phyloP scores from a whole-genome alignment of 1,140 invertebrate genomes.

The Dysdera silvatica region DNA sequence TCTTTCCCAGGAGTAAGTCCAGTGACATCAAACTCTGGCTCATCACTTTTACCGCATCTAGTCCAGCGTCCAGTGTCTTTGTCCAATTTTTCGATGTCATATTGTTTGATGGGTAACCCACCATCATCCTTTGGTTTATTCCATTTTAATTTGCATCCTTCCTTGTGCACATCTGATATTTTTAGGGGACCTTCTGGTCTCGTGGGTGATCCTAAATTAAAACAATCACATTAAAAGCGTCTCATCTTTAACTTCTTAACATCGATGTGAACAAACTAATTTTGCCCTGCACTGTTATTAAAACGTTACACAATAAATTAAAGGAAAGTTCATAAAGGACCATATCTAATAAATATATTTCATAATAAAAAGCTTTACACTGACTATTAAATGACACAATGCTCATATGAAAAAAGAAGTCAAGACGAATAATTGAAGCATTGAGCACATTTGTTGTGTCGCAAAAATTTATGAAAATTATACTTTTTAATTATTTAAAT shows the following conservation, averaged over 20 bases:
- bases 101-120: slow-evolving; percentile 84
- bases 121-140: slow-evolving; percentile 88
- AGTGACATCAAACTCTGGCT: slow-evolving; percentile 76
- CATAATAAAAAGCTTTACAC: too few species aligned
- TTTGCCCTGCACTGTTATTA: not conserved
- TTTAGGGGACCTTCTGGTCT: slow-evolving; percentile 80
- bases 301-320: too few species aligned
- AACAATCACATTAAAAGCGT: not conserved
- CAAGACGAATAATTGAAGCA: too few species aligned
- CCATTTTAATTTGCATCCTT: slow-evolving; percentile 79
- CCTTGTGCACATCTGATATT: slow-evolving; percentile 75
- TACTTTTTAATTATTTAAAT: too few species aligned
- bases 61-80: slow-evolving; percentile 81
- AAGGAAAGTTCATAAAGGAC: too few species aligned
- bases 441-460: too few species aligned
- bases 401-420: too few species aligned
- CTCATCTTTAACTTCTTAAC: slow-evolving; percentile 52
- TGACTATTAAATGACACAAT: too few species aligned
- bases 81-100: slow-evolving; percentile 91
- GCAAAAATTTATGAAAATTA: too few species aligned
- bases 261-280: slow-evolving; percentile 44
- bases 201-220: slow-evolving; percentile 55
- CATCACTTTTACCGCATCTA: slow-evolving; percentile 65
- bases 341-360: too few species aligned
- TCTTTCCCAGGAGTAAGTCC: slow-evolving; percentile 82